Base-by-base conservation (phyloP, 2,888 invertebrate genomes). In the Sarcophaga carnaria region DNA sequence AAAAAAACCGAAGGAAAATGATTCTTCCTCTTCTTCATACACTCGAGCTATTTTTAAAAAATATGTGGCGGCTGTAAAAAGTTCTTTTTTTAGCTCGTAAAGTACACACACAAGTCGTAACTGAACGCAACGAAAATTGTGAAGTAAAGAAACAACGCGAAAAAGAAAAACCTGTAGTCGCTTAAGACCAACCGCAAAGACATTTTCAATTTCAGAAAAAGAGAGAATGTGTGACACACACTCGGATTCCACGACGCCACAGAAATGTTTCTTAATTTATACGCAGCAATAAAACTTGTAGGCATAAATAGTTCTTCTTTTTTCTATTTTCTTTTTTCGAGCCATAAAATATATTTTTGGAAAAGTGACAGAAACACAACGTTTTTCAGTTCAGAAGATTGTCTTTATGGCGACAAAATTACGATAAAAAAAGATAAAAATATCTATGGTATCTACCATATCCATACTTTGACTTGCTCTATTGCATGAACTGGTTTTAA, bases 41-140 rank as follows among this genome's bases (percentile, higher is more conserved):
- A 60, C 12, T 37, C 59, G 49, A 59, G 54, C 25, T 70, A 54
- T 70, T 69, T 70, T 54, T 54, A 54, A 14, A 54, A 54, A 14
- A 54, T 54, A 20, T 69, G 22, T 69, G 12, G 47, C 47, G 69
- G n/a, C 20, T 4, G 47, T 45, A 67, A 45, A 67, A 4, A 20
- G 45, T 47, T 37, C 37, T 37, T 67, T 67, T 45, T 45, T 45
- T n/a, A 45, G n/a, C 47, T 45, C 47, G 11, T 67, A 47, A 14
- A 67, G 66, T 37, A 37, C 37, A 37, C 37, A 37, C 14, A 54
- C 49, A 54, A 54, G 54, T 54, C 37, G 45, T 45, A n/a, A 12
- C 12, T 8, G n/a, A 45, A 67, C 14, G 45, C 1, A 10, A 45
- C 4, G 17, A 20, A 25, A 67, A 14, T 20, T 20, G 0, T 47